Evolutionary conservation across 37 sponge, comb jelly and placozoan genomes (phyloP), one percentile per base, ranked within the genome.

Genomic region (Theonella swinhoei): DNA sequence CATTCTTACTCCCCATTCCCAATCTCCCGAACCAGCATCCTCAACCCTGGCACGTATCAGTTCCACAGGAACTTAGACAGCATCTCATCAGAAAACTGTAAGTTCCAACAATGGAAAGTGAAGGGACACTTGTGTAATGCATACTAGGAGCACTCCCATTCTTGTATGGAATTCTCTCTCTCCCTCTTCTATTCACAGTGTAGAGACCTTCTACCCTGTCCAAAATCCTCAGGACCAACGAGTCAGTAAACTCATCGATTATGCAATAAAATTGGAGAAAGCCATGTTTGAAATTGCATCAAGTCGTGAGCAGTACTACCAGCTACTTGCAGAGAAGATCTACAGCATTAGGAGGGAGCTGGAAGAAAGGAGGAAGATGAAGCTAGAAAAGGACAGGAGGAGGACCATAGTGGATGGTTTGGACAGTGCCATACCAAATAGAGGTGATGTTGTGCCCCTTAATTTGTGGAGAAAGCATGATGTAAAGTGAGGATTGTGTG

Each of bases 251-350:
- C 85, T 93, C 30, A 77, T 93, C 34, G 80, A 94, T 63, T 93
- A 93, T 58, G 96, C 96, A 32, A 87, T 84, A 68, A 88, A 89
- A 76, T 88, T 93, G 41, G 96, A 95, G 67, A 83, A 85, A 68
- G 83, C 64, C 43, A 94, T 91, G 97, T 86, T 86, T 86, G 80
- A 79, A 17, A 31, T 62, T 9, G 87, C 87, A 4, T 35, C 80
- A 40, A 77, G 59, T 32, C 40, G 94, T 78, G 94, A 95, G 62
- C 88, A 96, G 36, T 98, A 98, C 68, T 94, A 94, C 80, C 70
- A 93, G 73, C 79, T 91, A 76, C 68, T 98, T 63, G 97, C 97
- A 24, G 92, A 92, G 83, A 94, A 92, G 74, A 96, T 94, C 34
- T 90, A 92, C 64, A 86, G 87, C 40, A 90, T 98, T 61, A 86